phyloP scores from a whole-genome alignment of 92 coral and sea anemone species.

The Epizoanthus ramosus region DNA sequence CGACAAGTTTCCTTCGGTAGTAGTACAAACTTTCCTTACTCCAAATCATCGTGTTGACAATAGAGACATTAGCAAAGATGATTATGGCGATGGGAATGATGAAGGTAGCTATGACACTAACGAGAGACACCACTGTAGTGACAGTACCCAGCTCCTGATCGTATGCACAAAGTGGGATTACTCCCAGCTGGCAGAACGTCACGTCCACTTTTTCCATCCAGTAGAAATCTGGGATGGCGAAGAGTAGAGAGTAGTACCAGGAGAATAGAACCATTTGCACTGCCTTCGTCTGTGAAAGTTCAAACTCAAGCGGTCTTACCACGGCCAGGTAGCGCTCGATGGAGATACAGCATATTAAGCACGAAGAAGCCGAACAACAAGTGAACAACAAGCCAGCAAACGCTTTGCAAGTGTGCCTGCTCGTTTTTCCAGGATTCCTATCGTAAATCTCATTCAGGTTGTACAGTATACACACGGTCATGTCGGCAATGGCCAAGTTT shows the following conservation, averaged over 20 bases:
- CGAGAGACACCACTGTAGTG: constrained; percentile 47
- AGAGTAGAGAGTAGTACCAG: constrained; percentile 81
- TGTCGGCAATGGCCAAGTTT: constrained; percentile 77
- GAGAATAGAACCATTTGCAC: constrained; percentile 69
- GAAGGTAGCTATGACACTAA: constrained; percentile 71
- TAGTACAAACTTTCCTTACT: constrained; percentile 25
- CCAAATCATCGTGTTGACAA: constrained; percentile 56
- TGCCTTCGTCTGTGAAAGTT: constrained; percentile 63
- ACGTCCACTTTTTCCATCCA: constrained; percentile 58
- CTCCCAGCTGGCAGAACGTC: constrained; percentile 62
- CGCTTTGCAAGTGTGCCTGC: constrained; percentile 60
- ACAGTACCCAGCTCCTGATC: constrained; percentile 63
- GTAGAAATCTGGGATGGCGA: constrained; percentile 79
- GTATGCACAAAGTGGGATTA: constrained; percentile 61
- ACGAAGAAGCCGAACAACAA: constrained; percentile 65
- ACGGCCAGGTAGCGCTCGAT: constrained; percentile 91
- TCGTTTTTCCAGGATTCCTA: constrained; percentile 58
- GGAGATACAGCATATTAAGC: constrained; percentile 79
- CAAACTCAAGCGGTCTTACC: constrained; percentile 81
- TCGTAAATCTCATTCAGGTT: constrained; percentile 71
- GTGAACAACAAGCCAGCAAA: constrained; percentile 80
- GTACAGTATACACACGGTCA: constrained; percentile 77
- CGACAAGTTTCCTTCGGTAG: constrained; percentile 44
- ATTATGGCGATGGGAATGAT: constrained; percentile 70
- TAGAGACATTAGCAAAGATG: constrained; percentile 65